A percentile compares a stretch with the other conserved stretches of the same genome.
phyloP scores from a whole-genome alignment of 1,140 invertebrate species.

The Lutraria rhynchaena region DNA sequence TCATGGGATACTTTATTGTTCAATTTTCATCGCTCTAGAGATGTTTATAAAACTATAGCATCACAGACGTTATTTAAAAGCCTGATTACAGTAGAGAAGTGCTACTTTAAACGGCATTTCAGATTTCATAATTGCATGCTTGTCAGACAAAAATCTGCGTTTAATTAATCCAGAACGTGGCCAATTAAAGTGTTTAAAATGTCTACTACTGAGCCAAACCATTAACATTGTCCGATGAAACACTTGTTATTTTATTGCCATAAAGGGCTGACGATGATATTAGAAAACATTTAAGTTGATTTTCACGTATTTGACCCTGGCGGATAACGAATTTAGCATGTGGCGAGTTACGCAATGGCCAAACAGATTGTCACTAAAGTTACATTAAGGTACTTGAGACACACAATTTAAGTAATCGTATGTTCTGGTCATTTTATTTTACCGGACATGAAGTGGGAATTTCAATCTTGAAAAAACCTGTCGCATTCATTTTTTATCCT shows the following conservation, averaged over 20 bases:
- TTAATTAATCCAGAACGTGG: constrained; percentile 56
- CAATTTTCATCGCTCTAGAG: too few relatives aligned
- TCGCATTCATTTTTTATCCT: too few relatives aligned
- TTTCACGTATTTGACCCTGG: constrained; percentile 22
- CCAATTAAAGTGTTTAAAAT: constrained; percentile 59
- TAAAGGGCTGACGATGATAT: constrained; percentile 24
- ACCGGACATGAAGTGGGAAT: too few relatives aligned
- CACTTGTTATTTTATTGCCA: constrained; percentile 49
- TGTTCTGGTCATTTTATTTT: too few relatives aligned
- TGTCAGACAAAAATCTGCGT: constrained; percentile 55
- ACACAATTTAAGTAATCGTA: too few relatives aligned
- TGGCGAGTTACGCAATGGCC: constrained; percentile 29
- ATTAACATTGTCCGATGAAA: constrained; percentile 35
- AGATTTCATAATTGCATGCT: constrained; percentile 47
- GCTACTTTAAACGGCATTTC: constrained; percentile 44
- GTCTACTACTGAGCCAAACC: constrained; percentile 40
- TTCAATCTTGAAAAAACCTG: too few relatives aligned
- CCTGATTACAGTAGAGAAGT: constrained; percentile 54
- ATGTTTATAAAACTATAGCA: too few relatives aligned
- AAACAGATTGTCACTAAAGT: constrained; percentile 18
- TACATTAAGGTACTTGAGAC: not conserved
- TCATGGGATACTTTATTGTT: too few relatives aligned
- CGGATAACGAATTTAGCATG: constrained; percentile 30
- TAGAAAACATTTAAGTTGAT: constrained; percentile 43
- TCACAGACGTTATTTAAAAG: constrained; percentile 49